These are phyloP conservation scores for Auanema freiburgensis DNA, from an alignment of 2,888 invertebrate species.

Conservation along the genomic window DNA sequence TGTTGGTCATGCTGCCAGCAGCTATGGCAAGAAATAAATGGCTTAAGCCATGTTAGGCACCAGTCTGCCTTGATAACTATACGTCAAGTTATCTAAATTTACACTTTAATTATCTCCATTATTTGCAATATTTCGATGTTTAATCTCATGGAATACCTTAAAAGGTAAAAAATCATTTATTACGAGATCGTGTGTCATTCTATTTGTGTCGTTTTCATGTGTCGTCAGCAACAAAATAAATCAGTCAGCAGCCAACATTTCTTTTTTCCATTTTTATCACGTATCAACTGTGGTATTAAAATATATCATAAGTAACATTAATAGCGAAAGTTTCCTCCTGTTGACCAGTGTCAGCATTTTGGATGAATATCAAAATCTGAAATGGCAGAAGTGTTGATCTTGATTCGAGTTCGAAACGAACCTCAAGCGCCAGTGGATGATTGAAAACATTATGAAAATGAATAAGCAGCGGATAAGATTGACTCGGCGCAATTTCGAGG, in stretches of 20 bases:
- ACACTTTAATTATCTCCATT: neutral
- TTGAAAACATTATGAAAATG: constrained; percentile 29
- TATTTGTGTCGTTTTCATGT: no score
- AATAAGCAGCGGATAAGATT: constrained; percentile 22
- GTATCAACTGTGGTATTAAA: neutral
- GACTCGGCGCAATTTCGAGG: constrained; percentile 21
- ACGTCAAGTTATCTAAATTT: no score
- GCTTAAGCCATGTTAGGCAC: neutral
- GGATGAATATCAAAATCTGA: constrained; percentile 30
- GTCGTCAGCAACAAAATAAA: neutral
- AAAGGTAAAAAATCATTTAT: no score
- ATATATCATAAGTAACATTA: constrained; percentile 21
- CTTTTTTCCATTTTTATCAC: neutral
- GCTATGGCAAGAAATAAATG: constrained; percentile 41
- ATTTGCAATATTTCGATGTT: neutral
- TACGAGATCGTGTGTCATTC: no score
- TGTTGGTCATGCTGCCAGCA: constrained; percentile 42
- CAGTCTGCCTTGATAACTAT: no score
- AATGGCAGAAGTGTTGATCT: constrained; percentile 11
- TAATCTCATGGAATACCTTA: neutral
- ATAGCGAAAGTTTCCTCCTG: constrained; percentile 37
- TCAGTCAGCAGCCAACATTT: constrained; percentile 1
- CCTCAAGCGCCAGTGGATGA: constrained; percentile 30
- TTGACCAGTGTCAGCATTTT: constrained; percentile 28
- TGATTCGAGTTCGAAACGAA: constrained; percentile 9